These are phyloP conservation scores for Smittia aterrima DNA, from an alignment of 2,888 invertebrate species.

Conservation along the genomic window DNA sequence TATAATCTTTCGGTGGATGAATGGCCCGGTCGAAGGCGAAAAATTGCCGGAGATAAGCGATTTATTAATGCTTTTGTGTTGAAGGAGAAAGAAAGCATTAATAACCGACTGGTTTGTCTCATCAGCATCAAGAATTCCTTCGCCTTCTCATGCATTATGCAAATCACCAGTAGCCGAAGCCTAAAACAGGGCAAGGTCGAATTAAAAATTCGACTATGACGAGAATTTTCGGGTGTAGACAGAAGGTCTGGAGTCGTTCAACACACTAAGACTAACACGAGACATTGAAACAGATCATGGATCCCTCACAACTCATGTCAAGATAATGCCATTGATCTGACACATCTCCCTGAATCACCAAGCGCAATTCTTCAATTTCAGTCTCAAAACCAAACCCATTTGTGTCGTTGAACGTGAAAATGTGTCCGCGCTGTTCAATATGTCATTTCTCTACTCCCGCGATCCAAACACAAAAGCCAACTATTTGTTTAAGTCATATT, in stretches of 20 bases:
- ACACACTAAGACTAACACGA: neutral
- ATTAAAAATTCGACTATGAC: neutral
- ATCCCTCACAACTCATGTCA: constrained; percentile 22
- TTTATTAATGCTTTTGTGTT: constrained; percentile 32
- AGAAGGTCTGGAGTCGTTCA: constrained; percentile 27
- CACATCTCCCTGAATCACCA: neutral
- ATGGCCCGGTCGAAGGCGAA: constrained; percentile 21
- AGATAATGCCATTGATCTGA: constrained; percentile 31
- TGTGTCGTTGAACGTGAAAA: neutral
- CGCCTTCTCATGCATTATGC: constrained; percentile 23
- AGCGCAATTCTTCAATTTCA: no score
- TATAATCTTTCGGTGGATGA: constrained; percentile 22
- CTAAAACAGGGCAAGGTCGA: constrained; percentile 19
- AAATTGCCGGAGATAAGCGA: constrained; percentile 34
- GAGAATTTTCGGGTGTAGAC: constrained; percentile 6
- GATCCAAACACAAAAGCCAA: neutral
- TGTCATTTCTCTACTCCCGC: neutral
- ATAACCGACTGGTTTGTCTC: constrained; percentile 1
- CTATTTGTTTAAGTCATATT: constrained; percentile 36
- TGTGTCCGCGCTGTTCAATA: neutral
- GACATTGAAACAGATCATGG: neutral
- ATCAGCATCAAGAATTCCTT: neutral
- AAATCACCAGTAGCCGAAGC: constrained; percentile 31
- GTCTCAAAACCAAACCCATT: neutral
- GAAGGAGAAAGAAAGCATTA: constrained; percentile 17